Evolutionary conservation across 2,888 invertebrate genomes (phyloP), one percentile per base, ranked within the genome.

Genomic region (Marronus borbonicus): DNA sequence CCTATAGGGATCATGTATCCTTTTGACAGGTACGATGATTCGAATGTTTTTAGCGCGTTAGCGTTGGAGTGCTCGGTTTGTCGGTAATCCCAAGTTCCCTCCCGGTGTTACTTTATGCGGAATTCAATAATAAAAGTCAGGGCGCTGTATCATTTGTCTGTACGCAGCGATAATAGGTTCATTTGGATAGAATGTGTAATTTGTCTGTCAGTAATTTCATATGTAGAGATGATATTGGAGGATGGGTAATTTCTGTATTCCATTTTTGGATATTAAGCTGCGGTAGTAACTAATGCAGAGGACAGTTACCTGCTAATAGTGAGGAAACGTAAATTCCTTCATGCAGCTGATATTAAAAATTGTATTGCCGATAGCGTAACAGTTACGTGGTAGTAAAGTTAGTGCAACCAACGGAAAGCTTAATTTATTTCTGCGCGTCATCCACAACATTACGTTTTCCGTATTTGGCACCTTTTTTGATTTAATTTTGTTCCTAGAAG

Each of bases 121-220:
- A 74, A 74, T 60, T 74, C 72, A 20, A 39, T 74, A 74, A 74
- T 74, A 74, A 74, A 74, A 74, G 72, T 74, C 72, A 74, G 72
- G 60, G 24, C 60, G 72, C 60, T 60, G 24, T 62, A 44, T 44
- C 58, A 49, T 60, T 74, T 74, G 60, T 68, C 39, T 12, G 60
- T 74, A 60, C 58, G 60, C 60, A 20, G 39, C 60, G 44, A 60
- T 74, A 74, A 74, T 74, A 24, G 72, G 24, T 60, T 62, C 72
- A 62, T 74, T 74, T 74, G 49, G 44, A 68, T 58, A 49, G 50
- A 20, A 20, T 44, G 60, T 60, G 14, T 74, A 74, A 74, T 74
- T 60, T 60, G 24, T 28, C 20, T 60, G 39, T 28, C 20, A 28
- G 68, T 74, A 74, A 74, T 74, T 60, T 62, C 39, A 74, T 44